Evolutionary conservation across 1,140 invertebrate genomes (phyloP).

Genomic region (Trichomalopsis sarcophagae): DNA sequence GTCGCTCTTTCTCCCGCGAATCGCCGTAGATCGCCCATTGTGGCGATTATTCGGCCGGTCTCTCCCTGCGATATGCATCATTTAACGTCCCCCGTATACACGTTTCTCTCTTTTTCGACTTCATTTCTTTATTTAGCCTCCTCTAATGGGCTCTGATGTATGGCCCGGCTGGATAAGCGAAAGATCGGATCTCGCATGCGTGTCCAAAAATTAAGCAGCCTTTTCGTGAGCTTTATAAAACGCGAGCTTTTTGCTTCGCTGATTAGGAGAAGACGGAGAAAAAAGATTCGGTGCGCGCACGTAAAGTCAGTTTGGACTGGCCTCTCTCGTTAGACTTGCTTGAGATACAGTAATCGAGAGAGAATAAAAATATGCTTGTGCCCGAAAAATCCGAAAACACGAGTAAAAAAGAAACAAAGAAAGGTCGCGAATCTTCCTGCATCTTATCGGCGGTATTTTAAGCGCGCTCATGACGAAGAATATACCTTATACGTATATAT

Average conservation of each 20-base stretch:
- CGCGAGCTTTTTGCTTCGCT: no score
- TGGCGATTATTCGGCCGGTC: conserved; percentile 1
- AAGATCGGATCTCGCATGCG: neutral
- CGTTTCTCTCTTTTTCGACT: neutral
- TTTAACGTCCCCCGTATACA: neutral
- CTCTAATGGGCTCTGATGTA: neutral
- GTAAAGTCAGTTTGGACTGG: no score
- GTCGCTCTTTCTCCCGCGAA: neutral
- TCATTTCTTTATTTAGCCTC: conserved; percentile 38
- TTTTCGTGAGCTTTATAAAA: no score
- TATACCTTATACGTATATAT: no score
- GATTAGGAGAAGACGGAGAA: no score
- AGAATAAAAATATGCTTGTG: no score
- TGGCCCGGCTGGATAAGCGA: no score
- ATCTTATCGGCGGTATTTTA: neutral
- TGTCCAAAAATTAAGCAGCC: no score
- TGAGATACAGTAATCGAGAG: no score
- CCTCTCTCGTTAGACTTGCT: no score
- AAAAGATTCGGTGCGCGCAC: no score
- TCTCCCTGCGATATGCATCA: conserved; percentile 24
- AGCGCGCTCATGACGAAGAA: neutral
- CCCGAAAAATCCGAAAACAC: no score
- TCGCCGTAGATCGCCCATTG: conserved; percentile 28
- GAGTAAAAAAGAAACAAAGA: neutral
- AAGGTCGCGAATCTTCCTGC: neutral